Percentiles rank a stretch among this genome's conserved stretches.
Conservation (phyloP, 2,797 vertebrate genomes). For the Chelmon rostratus region DNA sequence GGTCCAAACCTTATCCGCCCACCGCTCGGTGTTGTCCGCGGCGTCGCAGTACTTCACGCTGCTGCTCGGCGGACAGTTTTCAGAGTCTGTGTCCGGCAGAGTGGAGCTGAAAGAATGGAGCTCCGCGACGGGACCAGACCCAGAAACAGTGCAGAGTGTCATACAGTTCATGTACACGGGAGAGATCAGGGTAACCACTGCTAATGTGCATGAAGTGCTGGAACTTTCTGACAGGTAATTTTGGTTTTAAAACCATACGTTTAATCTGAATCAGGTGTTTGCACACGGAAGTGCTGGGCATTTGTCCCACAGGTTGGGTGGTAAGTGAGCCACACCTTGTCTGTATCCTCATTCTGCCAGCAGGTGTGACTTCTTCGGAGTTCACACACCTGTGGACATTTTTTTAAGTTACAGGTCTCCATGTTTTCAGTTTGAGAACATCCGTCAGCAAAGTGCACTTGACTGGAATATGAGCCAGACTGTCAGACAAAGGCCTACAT, state of each 20-base stretch:
- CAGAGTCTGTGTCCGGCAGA: constrained; percentile 88
- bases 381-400: constrained; percentile 26
- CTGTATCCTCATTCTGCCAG: neutral
- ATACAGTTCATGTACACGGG: constrained; percentile 97
- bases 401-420: too few species aligned
- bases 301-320: neutral
- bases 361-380: constrained; percentile 30
- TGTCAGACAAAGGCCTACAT: neutral
- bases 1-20: constrained; percentile 82
- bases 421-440: neutral
- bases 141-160: constrained; percentile 92
- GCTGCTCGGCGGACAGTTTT: constrained; percentile 89
- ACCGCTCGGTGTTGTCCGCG: constrained; percentile 92
- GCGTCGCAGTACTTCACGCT: constrained; percentile 93
- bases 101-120: constrained; percentile 95
- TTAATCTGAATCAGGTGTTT: neutral
- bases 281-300: constrained; percentile 5
- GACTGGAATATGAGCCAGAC: neutral
- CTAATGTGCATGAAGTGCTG: constrained; percentile 93
- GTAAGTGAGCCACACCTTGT: constrained; percentile 25
- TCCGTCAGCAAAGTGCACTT: neutral
- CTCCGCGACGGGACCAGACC: constrained; percentile 90
- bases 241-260: constrained; percentile 22
- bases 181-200: constrained; percentile 89
- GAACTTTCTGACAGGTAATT: constrained; percentile 94